Base-by-base conservation (phyloP, 2,888 invertebrate species). In the Trisateles emortualis region DNA sequence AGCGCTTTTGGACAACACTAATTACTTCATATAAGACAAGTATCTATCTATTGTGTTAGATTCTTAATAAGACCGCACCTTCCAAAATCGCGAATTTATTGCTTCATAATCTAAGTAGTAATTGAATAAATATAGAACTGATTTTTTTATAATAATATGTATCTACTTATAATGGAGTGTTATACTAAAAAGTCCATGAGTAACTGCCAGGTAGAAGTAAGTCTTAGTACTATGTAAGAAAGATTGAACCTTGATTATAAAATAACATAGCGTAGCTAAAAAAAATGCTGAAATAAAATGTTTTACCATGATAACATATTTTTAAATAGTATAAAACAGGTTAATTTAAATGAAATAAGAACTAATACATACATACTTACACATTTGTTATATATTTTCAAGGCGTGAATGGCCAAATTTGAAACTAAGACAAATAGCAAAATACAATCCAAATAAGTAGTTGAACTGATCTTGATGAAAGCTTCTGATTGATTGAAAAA, bases 131-230 rank as follows among this genome's bases (percentile, higher is more conserved):
- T 49, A 45, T 54, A 44, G 45, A 50, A 54, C 16, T 50, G 32
- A 47, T 41, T 24, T 52, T 30, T 29, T 0, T 11, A 33, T 26
- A 52, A 32, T 55, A 33, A 48, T 36, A 32, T 17, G 32, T 24
- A 35, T 6, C 11, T 43, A 45, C n/a, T 40, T 38, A 19, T 6
- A 50, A 39, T 9, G 22, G 26, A 38, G 51, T 51, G 36, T 52
- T 17, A 36, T 29, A 33, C 17, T 41, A 42, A 50, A 44, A 47
- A 64, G 67, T 66, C 67, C 71, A 51, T 49, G 41, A 32, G 52
- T 35, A 59, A 67, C 61, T 70, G 71, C 71, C 71, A 64, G 42
- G 13, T 69, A 68, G 48, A 13, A 48, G 8, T 64, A 66, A 53
- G 35, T 55, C 30, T 29, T 29, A 6, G 8, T 6, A 6, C 6